Evolutionary conservation across 2,113 vertebrate genomes (phyloP), one percentile per base, ranked within the genome.

Genomic region (Erythrocebus patas): DNA sequence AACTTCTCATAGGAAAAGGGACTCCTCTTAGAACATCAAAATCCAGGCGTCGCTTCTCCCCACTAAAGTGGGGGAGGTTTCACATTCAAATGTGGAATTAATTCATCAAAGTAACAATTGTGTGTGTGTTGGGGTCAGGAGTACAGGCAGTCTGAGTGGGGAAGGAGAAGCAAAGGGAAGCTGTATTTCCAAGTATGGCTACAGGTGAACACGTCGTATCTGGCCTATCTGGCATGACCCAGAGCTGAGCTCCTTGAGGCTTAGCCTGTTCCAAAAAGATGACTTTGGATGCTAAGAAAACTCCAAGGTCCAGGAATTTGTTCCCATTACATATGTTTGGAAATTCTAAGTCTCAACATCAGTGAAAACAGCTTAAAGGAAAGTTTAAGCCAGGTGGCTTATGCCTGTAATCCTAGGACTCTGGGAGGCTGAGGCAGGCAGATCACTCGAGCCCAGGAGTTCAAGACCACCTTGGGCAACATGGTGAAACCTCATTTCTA

Each of bases 201-300:
- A 45, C 4, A 81, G 57, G 61, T 35, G 5, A 91, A 68, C 4
- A 13, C 20, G 12, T 50, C 72, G 52, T 27, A 88, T 38, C 38
- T 11, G 35, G 64, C 32, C 35, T 61, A 6, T 43, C 35, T 89
- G 76, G 32, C 57, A 55, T 91, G 38, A 66, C 64, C 45, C 30
- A 96, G 75, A 57, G 64, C 48, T 13, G 13, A 50, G 50, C n/a
- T 82, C 72, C 50, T n/a, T 85, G 82, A 88, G 12, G 73, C 59
- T 76, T 80, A 73, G 38, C 27, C 48, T 91, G 25, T 70, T 91
- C 73, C 90, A 85, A 48, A 73, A 91, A 80, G 78, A 48, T 82
- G 83, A 72, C 38, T 97, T 57, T 80, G 79, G 25, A 78, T 91
- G 18, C 40, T 91, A 52, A 87, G 70, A 97, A 80, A 86, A 96